These are phyloP conservation scores for Drosophila mayri DNA, from an alignment of 1,140 invertebrate species.

Conservation along the genomic window DNA sequence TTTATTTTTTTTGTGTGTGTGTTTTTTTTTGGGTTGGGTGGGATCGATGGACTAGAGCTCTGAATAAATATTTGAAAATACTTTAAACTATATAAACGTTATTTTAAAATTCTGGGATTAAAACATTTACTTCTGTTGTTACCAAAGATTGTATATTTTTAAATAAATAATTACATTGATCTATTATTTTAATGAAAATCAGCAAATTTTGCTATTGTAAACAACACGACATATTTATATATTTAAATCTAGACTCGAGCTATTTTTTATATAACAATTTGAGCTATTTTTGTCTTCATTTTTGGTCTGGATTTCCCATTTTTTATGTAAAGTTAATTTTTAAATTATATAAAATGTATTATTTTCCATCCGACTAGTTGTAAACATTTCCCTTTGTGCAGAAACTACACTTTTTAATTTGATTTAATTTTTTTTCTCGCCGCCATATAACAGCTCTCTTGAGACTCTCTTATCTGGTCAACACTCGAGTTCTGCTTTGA, in stretches of 20 bases:
- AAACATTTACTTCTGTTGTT: not conserved
- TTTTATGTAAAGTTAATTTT: not conserved
- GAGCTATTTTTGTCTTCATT: too few relatives aligned
- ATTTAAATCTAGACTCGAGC: too few relatives aligned
- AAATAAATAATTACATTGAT: too few relatives aligned
- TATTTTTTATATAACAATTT: too few relatives aligned
- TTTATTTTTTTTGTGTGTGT: not conserved
- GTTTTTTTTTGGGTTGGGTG: not conserved
- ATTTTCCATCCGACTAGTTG: not conserved
- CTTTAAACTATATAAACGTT: not conserved
- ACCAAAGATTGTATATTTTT: too few relatives aligned
- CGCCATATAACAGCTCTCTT: conserved; percentile 35
- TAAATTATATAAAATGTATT: not conserved
- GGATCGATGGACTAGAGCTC: not conserved
- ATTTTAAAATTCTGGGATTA: not conserved
- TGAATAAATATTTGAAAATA: not conserved
- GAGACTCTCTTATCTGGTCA: conserved; percentile 37
- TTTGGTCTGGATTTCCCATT: too few relatives aligned
- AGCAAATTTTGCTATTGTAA: too few relatives aligned
- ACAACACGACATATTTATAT: too few relatives aligned
- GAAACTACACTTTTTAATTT: conserved; percentile 20
- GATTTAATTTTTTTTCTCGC: conserved; percentile 20
- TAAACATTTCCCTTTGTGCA: conserved; percentile 5
- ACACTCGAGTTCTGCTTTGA: conserved; percentile 39
- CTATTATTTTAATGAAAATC: too few relatives aligned